Conservation (phyloP, 2,113 vertebrate species). For the Carlito syrichta region DNA sequence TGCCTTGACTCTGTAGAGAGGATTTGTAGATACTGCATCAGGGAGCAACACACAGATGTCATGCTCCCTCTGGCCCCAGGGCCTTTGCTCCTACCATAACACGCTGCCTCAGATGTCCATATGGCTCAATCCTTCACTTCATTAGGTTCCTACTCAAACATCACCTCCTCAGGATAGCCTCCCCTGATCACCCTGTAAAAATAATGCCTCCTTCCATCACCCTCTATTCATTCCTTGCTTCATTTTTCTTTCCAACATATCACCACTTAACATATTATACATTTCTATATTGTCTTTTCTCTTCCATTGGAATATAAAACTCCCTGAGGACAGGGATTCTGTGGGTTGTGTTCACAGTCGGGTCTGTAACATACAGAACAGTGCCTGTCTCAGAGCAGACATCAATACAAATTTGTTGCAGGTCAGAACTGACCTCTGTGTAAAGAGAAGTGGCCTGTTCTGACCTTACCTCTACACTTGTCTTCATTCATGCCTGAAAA, state of each 20-base stretch:
- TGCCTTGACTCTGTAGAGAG: not conserved
- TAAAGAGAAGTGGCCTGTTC: not conserved
- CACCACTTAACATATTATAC: not conserved
- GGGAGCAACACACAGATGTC: not conserved
- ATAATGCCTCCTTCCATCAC: not conserved
- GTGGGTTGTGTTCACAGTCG: not conserved
- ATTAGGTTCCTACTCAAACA: not conserved
- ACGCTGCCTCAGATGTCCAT: not conserved
- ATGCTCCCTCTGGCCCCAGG: not conserved
- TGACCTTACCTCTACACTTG: not conserved
- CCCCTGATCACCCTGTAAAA: not conserved
- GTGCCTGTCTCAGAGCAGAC: not conserved
- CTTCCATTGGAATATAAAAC: not conserved
- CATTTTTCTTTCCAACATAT: not conserved
- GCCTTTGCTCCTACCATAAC: not conserved
- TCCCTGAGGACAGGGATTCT: not conserved
- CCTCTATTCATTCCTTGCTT: not conserved
- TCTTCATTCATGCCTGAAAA: not conserved
- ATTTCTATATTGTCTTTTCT: not conserved
- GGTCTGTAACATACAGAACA: not conserved
- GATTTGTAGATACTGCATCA: not conserved
- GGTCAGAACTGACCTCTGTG: not conserved
- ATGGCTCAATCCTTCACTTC: not conserved
- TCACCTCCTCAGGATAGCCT: not conserved
- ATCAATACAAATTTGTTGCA: not conserved